Percentiles rank a stretch among this genome's conserved stretches.
Evolutionary conservation across 2,113 vertebrate species (phyloP).

Genomic region (Meleagris gallopavo): DNA sequence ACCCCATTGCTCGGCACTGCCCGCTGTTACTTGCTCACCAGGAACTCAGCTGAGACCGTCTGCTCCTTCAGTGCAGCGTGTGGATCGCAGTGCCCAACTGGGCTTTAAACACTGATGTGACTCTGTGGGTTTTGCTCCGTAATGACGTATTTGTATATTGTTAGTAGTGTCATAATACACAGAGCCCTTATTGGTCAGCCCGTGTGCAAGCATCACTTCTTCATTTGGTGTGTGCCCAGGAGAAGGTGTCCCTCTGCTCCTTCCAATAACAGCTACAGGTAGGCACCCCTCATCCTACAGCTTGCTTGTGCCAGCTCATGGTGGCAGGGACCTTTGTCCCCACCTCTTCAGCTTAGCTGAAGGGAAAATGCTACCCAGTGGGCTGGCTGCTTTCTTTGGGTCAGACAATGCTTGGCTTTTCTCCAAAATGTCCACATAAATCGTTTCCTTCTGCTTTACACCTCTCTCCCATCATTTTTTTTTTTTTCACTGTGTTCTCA

Average conservation of each 20-base stretch:
- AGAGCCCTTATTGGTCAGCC: background rate
- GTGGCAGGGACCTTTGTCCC: too few species aligned
- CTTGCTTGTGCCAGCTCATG: background rate
- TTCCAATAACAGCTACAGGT: background rate
- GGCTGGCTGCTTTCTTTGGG: background rate
- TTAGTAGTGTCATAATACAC: background rate
- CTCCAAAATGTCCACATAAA: constrained; percentile 16
- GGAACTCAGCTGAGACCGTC: background rate
- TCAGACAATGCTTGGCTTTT: background rate
- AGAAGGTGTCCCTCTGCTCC: background rate
- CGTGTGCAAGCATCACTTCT: background rate
- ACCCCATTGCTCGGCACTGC: constrained; percentile 43
- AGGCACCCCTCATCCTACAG: background rate
- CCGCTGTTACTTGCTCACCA: background rate
- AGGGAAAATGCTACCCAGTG: background rate
- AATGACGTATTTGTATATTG: background rate
- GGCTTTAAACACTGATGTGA: background rate
- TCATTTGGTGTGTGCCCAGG: background rate
- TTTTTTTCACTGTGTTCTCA: background rate
- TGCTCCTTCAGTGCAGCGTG: background rate
- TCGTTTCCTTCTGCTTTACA: constrained; percentile 27
- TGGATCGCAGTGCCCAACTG: fast-evolving
- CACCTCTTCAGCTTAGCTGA: too few species aligned
- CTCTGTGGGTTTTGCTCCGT: background rate
- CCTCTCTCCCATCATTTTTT: background rate